Evolutionary conservation across 1,140 invertebrate genomes (phyloP).

Genomic region (Melanaphis sacchari): DNA sequence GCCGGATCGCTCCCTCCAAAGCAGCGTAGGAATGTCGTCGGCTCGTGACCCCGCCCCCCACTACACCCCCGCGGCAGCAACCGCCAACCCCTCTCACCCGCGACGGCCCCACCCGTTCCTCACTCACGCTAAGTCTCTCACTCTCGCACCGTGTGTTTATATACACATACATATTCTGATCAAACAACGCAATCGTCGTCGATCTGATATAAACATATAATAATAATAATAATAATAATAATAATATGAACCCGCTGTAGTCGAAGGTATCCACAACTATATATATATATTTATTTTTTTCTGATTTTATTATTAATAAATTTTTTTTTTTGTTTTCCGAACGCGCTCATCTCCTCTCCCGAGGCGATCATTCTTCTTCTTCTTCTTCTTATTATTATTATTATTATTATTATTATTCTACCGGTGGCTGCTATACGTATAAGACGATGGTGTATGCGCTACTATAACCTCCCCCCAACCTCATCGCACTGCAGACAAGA

Average conservation of each 20-base stretch:
- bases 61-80: not conserved
- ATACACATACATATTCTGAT: slow-evolving; percentile 14
- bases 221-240: too few species aligned
- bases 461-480: not conserved
- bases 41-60: slow-evolving; percentile 53
- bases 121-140: not conserved
- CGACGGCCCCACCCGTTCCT: not conserved
- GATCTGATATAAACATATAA: slow-evolving; percentile 38
- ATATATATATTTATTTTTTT: not conserved
- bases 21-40: slow-evolving; percentile 52
- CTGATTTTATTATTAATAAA: not conserved
- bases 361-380: too few species aligned
- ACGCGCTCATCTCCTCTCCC: not conserved
- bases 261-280: not conserved
- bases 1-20: slow-evolving; percentile 52
- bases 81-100: not conserved
- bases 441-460: not conserved
- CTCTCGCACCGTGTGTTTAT: not conserved
- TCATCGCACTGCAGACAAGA: not conserved
- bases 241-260: too few species aligned
- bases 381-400: too few species aligned
- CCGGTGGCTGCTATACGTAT: not conserved
- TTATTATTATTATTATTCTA: not conserved
- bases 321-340: not conserved
- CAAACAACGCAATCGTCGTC: slow-evolving; percentile 51